Conservation (phyloP, 2,113 vertebrate species). For the Sigmodon hispidus region DNA sequence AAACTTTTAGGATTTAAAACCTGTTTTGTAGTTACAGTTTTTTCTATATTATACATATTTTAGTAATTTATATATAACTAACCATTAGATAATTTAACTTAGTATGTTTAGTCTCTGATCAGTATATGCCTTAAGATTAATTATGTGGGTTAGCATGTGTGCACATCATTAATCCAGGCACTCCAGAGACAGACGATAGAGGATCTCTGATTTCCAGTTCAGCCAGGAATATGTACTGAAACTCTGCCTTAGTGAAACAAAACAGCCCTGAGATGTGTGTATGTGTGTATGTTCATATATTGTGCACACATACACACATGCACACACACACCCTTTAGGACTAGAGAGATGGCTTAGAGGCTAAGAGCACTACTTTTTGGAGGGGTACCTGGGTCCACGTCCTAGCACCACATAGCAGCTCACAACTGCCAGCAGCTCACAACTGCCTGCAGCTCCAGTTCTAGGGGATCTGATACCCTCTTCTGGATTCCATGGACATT, state of each 20-base stretch:
- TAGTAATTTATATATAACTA: constrained; percentile 15
- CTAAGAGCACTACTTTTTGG: neutral
- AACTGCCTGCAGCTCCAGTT: neutral
- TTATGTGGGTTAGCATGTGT: neutral
- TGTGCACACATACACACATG: neutral
- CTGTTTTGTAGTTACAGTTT: neutral
- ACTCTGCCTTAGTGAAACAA: neutral
- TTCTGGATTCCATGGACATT: neutral
- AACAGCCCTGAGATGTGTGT: neutral
- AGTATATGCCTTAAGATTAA: constrained; percentile 4
- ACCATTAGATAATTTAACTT: constrained; percentile 12
- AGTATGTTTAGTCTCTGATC: neutral
- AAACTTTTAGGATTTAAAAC: neutral
- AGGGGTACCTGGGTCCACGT: neutral
- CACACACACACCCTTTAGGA: neutral
- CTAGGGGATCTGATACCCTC: neutral
- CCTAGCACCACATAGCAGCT: neutral
- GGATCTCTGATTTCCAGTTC: neutral
- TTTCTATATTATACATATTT: neutral
- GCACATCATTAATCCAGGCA: neutral
- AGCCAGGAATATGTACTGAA: neutral
- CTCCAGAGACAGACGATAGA: neutral
- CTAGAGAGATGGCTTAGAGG: neutral
- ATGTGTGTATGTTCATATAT: neutral
- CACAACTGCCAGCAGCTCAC: neutral